phyloP scores from a whole-genome alignment of 2,888 invertebrate species.

The Idaea straminata region DNA sequence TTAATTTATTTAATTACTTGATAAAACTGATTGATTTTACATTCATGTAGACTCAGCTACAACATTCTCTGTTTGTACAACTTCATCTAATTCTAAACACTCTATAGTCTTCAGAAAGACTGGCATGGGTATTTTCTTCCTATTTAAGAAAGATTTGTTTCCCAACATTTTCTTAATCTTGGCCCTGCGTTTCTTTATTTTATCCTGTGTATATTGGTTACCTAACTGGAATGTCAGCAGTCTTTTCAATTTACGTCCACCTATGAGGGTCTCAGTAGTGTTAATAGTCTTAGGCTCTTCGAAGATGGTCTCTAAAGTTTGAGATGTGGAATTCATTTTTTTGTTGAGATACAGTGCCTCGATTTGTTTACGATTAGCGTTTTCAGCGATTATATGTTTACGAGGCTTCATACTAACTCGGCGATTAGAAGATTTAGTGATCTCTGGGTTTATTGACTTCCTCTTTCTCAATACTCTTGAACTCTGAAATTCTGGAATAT shows the following conservation, averaged over 20 bases:
- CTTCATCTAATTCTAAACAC: conserved; percentile 71
- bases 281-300: conserved; percentile 79
- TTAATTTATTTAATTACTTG: not conserved
- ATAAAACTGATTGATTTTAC: not conserved
- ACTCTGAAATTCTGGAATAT: conserved; percentile 37
- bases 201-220: conserved; percentile 74
- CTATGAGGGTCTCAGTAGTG: conserved; percentile 66
- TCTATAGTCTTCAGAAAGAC: conserved; percentile 78
- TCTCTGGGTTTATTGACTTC: conserved; percentile 57
- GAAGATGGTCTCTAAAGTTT: conserved; percentile 82
- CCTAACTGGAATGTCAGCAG: conserved; percentile 77
- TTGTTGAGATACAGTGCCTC: conserved; percentile 80
- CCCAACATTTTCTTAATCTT: conserved; percentile 80
- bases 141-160: conserved; percentile 71
- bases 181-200: conserved; percentile 79
- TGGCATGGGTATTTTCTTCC: conserved; percentile 78
- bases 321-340: conserved; percentile 72
- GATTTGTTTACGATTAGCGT: conserved; percentile 66
- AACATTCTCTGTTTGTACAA: conserved; percentile 51
- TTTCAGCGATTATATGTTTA: conserved; percentile 61
- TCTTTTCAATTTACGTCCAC: conserved; percentile 79
- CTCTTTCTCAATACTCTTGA: conserved; percentile 64
- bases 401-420: conserved; percentile 73
- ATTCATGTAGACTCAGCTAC: conserved; percentile 21
- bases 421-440: conserved; percentile 62